Evolutionary conservation across 2,113 vertebrate species (phyloP), one percentile per base, ranked within the genome.

Genomic region (Mohoua ochrocephala): DNA sequence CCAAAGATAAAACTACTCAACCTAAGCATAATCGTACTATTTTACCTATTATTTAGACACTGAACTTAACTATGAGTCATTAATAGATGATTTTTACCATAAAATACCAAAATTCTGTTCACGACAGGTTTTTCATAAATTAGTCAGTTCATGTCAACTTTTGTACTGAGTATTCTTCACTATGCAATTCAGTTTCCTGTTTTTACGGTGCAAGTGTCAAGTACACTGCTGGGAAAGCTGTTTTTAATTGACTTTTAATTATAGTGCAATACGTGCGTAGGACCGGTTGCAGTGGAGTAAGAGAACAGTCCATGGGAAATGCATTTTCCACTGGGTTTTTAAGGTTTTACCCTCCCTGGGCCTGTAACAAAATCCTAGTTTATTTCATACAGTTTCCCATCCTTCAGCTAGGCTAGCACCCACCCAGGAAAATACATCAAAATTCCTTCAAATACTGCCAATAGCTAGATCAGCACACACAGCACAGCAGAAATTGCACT

Each of bases 271-370:
- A 64, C 2, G 16, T 45, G 6, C 6, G 15, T 37, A 45, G 23
- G 14, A 23, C 28, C 53, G 27, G 5, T 54, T 57, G 37, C 33
- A 74, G 6, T 23, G 18, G 59, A 49, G 10, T 50, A 63, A 67
- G 18, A 85, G 10, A 80, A 41, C 24, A 53, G 15, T 52, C 33
- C 28, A 13, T 24, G 18, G 8, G 15, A 83, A 92, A 80, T 30
- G 11, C 2, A 3, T 59, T 63, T 84, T 10, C 0, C 0, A 26
- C 30, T 20, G 8, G 2, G 1, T 49, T 69, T 91, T 71, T 52
- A n/a, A 37, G 24, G 9, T 49, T 88, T 88, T 77, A 17, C 10
- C 7, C 88, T 75, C 24, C 19, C 11, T 53, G 5, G 23, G 9
- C 19, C 39, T 17, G 13, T 53, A 84, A 50, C 2, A 77, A 80